phyloP scores from a whole-genome alignment of 2,888 invertebrate genomes.

The Iphiclides podalirius region DNA sequence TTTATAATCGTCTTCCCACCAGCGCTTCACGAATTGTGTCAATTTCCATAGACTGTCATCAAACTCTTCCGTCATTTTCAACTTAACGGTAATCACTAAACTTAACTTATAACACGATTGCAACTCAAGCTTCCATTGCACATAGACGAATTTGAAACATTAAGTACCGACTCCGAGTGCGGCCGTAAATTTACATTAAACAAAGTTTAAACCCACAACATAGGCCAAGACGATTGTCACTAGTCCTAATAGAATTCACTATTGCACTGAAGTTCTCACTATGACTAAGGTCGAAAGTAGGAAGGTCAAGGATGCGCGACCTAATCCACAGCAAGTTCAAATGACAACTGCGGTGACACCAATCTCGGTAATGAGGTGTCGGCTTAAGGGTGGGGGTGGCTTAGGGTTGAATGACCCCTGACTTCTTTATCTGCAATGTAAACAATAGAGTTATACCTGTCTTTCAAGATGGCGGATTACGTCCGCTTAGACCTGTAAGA shows the following conservation, averaged over 20 bases:
- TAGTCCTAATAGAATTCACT: not conserved
- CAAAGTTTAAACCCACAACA: not conserved
- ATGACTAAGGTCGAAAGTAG: not conserved
- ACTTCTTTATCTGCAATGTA: conserved; percentile 27
- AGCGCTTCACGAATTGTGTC: conserved; percentile 58
- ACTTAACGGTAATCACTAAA: conserved; percentile 7
- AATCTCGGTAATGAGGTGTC: conserved; percentile 2
- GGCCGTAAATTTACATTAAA: too few species aligned
- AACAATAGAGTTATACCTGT: conserved; percentile 20
- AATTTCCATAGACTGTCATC: conserved; percentile 52
- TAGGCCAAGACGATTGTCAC: too few species aligned
- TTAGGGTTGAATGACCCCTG: conserved; percentile 27
- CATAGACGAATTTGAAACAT: too few species aligned
- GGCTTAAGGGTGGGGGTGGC: conserved; percentile 24
- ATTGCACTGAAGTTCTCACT: not conserved
- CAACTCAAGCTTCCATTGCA: too few species aligned
- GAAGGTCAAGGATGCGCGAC: not conserved
- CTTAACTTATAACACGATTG: conserved; percentile 3
- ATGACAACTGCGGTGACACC: conserved; percentile 28
- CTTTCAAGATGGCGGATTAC: conserved; percentile 15
- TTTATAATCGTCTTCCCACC: conserved; percentile 62
- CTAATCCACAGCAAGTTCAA: conserved; percentile 33
- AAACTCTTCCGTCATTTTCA: conserved; percentile 40
- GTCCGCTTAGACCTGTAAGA: not conserved
- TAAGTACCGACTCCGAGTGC: too few species aligned